Evolutionary conservation across 2,888 invertebrate genomes (phyloP), one percentile per base, ranked within the genome.

Genomic region (Eledona agricola): DNA sequence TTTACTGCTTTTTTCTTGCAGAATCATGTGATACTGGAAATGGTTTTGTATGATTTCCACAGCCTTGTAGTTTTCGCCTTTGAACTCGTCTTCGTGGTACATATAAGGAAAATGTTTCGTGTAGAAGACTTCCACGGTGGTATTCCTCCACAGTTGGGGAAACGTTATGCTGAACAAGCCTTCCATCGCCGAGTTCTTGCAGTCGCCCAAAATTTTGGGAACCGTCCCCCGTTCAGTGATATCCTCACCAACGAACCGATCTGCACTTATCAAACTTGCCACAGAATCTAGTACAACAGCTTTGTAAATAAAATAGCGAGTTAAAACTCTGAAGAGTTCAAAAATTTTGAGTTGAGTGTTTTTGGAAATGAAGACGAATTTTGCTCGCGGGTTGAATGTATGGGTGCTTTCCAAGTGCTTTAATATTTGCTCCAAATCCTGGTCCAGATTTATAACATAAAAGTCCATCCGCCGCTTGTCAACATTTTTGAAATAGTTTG

Each of bases 21-120:
- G 22, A 3, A 10, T 10, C 1, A 19, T 3, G 2, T 40, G 15
- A 5, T 19, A 40, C 7, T 19, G 2, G 2, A 40, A 10, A 4
- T 28, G 26, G 2, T 40, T 28, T 10, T 17, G n/a, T 4, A 42
- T n/a, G 5, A 29, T 13, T 6, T 17, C 20, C 1, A 15, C 4
- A 9, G 22, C 12, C 20, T 20, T n/a, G 9, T 12, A 45, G 15
- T 45, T 22, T 25, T 45, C 45, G 3, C 45, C 45, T 2, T 12
- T 1, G 1, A 32, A 4, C 1, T 6, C 12, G 1, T 45, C 7
- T 5, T 32, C 32, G 3, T 9, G 3, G 10, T 45, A 45, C 26
- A 45, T 17, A 6, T 34, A 45, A 2, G 45, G 45, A 45, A 34
- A 45, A 13, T 34, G 34, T 22, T 45, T 16, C 2, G 25, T 15